Conservation (phyloP, 2,113 vertebrate species). For the Syrmaticus mikado region DNA sequence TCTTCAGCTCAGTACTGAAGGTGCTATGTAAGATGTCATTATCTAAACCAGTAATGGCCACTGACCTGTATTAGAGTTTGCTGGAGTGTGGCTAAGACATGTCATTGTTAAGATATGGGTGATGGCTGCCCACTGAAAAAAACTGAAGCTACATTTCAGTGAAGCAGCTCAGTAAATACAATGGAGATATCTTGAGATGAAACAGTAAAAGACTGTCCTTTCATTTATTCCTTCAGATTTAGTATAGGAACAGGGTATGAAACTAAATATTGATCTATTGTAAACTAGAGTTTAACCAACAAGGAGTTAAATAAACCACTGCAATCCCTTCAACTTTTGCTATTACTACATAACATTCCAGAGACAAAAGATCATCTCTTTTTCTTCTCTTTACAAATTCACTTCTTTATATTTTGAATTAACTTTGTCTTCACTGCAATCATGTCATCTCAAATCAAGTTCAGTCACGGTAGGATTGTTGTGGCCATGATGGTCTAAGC, state of each 20-base stretch:
- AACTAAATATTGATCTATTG: not conserved
- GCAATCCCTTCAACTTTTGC: not conserved
- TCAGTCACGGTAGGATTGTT: conserved; percentile 13
- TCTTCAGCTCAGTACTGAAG: not conserved
- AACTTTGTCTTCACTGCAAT: not conserved
- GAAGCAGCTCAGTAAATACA: not conserved
- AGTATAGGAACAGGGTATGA: not conserved
- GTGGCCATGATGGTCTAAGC: not conserved
- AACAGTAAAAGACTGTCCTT: not conserved
- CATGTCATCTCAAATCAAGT: conserved; percentile 9
- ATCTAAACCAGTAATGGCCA: not conserved
- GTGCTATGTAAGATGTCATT: not conserved
- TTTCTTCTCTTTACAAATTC: conserved; percentile 2
- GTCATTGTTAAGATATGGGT: not conserved
- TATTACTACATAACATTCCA: not conserved
- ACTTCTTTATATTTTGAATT: conserved; percentile 7
- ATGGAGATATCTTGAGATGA: not conserved
- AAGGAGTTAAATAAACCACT: not conserved
- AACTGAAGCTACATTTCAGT: not conserved
- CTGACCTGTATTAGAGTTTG: conserved; percentile 23
- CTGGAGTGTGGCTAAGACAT: conserved; percentile 8
- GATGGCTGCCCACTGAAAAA: not conserved
- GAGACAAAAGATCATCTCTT: not conserved
- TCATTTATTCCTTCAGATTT: not conserved
- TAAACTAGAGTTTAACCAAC: not conserved